Percentiles rank a stretch among this genome's conserved stretches.
Evolutionary conservation across 2,113 vertebrate species (phyloP).

Genomic region (Aramus guarauna): DNA sequence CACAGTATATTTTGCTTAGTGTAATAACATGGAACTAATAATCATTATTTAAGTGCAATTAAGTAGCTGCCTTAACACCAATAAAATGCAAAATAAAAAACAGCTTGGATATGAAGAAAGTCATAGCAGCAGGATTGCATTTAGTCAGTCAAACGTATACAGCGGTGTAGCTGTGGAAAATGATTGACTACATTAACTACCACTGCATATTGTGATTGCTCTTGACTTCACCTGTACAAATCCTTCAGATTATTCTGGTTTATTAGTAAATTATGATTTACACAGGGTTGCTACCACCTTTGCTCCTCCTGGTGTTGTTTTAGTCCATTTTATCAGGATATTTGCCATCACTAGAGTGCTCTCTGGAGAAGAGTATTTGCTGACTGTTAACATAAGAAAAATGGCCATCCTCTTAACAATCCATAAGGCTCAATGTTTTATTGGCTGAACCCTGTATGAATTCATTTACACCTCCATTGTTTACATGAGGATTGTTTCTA

Average conservation of each 20-base stretch:
- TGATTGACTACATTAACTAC: not conserved
- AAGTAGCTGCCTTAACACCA: not conserved
- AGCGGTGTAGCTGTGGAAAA: not conserved
- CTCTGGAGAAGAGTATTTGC: not conserved
- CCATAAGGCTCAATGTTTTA: not conserved
- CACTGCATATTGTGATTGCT: not conserved
- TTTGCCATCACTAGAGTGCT: not conserved
- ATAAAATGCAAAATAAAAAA: not conserved
- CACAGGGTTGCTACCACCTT: not conserved
- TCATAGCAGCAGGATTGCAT: not conserved
- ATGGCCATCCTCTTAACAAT: not conserved
- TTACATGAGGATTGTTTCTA: not conserved
- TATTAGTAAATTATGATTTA: not conserved
- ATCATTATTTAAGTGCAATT: slow-evolving; percentile 7
- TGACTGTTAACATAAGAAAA: not conserved
- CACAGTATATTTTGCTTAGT: not conserved
- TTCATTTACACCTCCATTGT: not conserved
- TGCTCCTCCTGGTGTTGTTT: not conserved
- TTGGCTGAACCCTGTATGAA: not conserved
- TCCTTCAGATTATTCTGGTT: not conserved
- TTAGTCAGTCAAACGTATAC: not conserved
- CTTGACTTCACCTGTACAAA: not conserved
- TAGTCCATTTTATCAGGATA: not conserved
- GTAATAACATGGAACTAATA: not conserved
- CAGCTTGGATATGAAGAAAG: not conserved